phyloP scores from a whole-genome alignment of 2,888 invertebrate species.

The Labia minor region DNA sequence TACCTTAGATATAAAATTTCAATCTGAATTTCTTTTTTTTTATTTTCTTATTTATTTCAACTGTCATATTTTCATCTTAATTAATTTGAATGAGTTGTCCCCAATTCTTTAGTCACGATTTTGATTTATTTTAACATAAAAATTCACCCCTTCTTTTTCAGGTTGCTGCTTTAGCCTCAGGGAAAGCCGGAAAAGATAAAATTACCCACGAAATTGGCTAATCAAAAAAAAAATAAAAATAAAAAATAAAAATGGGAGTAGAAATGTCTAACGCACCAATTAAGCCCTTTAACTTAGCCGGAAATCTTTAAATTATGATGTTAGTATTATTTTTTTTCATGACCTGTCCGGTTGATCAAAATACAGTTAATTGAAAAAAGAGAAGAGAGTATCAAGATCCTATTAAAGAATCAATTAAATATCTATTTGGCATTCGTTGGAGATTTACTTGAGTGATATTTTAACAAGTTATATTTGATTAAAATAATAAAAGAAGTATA shows the following conservation, averaged over 20 bases:
- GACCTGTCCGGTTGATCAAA: background rate
- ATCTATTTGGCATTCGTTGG: too few relatives aligned
- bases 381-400: background rate
- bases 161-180: background rate
- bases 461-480: too few relatives aligned
- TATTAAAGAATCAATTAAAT: background rate
- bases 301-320: slow-evolving; percentile 1
- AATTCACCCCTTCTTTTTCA: background rate
- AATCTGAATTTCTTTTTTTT: background rate
- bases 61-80: background rate
- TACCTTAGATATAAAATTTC: background rate
- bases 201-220: background rate
- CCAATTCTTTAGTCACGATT: background rate
- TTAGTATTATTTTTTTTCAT: background rate
- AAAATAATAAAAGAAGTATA: too few relatives aligned
- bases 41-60: background rate
- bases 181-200: background rate
- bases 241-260: too few relatives aligned
- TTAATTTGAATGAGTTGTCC: slow-evolving; percentile 7
- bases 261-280: background rate
- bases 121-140: background rate
- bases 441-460: too few relatives aligned
- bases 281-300: background rate
- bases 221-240: too few relatives aligned
- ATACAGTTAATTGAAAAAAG: background rate